These are phyloP conservation scores for Craniophora ligustri DNA, from an alignment of 2,888 invertebrate species.

Conservation along the genomic window DNA sequence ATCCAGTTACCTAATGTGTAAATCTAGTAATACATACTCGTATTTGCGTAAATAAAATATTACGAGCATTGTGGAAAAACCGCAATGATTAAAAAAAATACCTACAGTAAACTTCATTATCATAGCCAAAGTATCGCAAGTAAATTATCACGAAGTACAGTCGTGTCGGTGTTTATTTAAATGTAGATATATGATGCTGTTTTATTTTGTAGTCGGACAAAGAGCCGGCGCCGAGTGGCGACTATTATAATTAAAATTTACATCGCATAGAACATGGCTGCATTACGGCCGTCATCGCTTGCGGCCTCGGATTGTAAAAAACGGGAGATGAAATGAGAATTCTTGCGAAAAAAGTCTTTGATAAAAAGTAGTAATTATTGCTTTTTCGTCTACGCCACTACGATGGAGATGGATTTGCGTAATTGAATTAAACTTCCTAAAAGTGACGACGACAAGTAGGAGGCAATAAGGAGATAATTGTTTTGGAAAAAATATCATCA, in stretches of 20 bases:
- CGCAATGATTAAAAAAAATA: background rate
- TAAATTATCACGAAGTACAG: conserved; percentile 1
- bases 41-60: conserved; percentile 11
- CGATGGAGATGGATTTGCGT: too few species aligned
- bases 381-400: too few species aligned
- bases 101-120: conserved; percentile 8
- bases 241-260: conserved; percentile 67
- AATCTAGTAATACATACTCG: conserved; percentile 19
- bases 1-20: conserved; percentile 21
- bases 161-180: conserved; percentile 26
- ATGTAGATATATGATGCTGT: conserved; percentile 16
- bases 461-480: too few species aligned
- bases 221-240: conserved; percentile 38
- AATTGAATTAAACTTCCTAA: too few species aligned
- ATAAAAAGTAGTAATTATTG: too few species aligned
- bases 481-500: too few species aligned
- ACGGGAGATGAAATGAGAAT: background rate
- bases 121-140: background rate
- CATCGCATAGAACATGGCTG: conserved; percentile 59
- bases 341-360: background rate
- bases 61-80: background rate
- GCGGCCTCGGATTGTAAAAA: conserved; percentile 38
- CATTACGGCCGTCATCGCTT: conserved; percentile 52
- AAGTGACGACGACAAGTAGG: too few species aligned
- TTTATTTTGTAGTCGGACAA: conserved; percentile 29